Evolutionary conservation across 2,113 vertebrate genomes (phyloP), one percentile per base, ranked within the genome.

Genomic region (Lepidothrix coronata): DNA sequence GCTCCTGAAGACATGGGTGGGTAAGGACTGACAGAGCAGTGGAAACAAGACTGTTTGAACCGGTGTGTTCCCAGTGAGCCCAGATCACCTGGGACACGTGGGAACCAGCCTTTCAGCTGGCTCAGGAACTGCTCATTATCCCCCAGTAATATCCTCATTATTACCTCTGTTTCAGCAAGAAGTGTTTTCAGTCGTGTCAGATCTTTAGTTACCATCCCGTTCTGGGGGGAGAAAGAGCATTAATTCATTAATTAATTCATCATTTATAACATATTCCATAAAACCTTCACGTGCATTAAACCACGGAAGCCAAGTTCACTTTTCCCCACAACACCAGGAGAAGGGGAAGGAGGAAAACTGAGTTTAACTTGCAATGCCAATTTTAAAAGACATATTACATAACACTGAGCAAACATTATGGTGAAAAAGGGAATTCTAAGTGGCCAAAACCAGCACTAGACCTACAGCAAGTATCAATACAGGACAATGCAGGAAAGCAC

Each of bases 201-300:
- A 98, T 99, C 99, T 98, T 99, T 99, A 94, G 99, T 98, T 96
- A 99, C 98, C 97, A 99, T 99, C 75, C 99, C 99, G 96, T 99
- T 99, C 99, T 99, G 95, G 71, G 70, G 95, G 61, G 31, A 58
- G 74, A 61, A 91, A 96, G 77, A 96, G 27, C 25, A 28, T 52
- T 52, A 9, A 52, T 52, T 51, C 25, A 27, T 15, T 28, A 28
- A 52, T 28, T 51, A 27, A 27, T 51, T 51, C 9, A 51, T 28
- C 9, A 52, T 52, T 27, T 28, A 16, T 52, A 28, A 49, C 5
- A 3, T 24, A 49, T 49, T 24, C 15, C 15, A 68, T 18, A 89
- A 72, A 72, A 79, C 25, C 62, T 67, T 85, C 76, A 44, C 6
- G 4, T 10, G n/a, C 65, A 51, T 59, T 76, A 85, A 77, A 76